A percentile compares a stretch with the other conserved stretches of the same genome.
These are phyloP conservation scores for Enteromius paludinosus DNA, from an alignment of 2,797 vertebrate genomes.

Conservation along the genomic window DNA sequence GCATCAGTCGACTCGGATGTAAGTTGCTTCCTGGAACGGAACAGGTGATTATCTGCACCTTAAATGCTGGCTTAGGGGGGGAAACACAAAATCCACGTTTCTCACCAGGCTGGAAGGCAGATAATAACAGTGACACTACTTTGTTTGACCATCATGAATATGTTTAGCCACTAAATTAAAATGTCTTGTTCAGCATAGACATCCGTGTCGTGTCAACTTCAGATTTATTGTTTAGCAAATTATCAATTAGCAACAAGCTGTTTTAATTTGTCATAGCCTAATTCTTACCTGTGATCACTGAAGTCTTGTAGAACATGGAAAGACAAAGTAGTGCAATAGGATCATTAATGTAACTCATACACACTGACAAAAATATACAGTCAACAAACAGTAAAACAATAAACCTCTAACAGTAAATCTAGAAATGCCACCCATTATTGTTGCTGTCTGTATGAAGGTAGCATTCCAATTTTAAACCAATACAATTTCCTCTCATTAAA, in stretches of 20 bases:
- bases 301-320: not conserved
- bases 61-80: constrained; percentile 39
- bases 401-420: not conserved
- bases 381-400: not conserved
- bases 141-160: not conserved
- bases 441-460: not conserved
- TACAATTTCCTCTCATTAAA: not conserved
- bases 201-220: not conserved
- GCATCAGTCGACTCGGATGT: constrained; percentile 73
- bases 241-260: not conserved
- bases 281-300: not conserved
- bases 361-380: not conserved
- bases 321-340: not conserved
- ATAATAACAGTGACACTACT: constrained; percentile 43
- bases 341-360: not conserved
- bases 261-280: constrained; percentile 7
- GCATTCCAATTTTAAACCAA: not conserved
- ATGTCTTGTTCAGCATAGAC: not conserved
- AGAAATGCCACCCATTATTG: not conserved
- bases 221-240: constrained; percentile 1
- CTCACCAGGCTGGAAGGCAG: not conserved
- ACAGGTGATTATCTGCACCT: constrained; percentile 62
- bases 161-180: constrained; percentile 10
- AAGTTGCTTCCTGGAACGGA: constrained; percentile 72
- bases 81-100: constrained; percentile 4